Evolutionary conservation across 2,113 vertebrate genomes (phyloP), one percentile per base, ranked within the genome.

Genomic region (Bubo scandiacus): DNA sequence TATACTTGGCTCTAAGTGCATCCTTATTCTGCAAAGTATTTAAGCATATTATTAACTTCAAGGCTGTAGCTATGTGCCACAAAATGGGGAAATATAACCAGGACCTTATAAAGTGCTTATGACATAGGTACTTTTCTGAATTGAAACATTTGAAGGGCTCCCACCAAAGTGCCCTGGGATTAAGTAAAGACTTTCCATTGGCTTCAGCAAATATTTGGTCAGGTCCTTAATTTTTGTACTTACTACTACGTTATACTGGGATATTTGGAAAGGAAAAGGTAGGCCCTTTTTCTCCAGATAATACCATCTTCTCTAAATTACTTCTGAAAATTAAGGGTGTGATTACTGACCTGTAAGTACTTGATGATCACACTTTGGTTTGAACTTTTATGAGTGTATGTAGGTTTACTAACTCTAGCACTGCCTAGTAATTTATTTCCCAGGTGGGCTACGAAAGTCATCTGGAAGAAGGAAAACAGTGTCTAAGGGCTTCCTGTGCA

Each of bases 401-500:
- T 59, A 90, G 45, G 18, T 84, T 95, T 96, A 82, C n/a, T 85
- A 85, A 93, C 91, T 96, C 77, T 54, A 86, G 71, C 47, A 47
- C 54, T 94, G 81, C 90, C 83, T 62, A 66, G 75, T 83, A 90
- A 94, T 94, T 96, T 86, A 93, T 96, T 97, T 94, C 94, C 90
- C 93, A 90, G 66, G 40, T 86, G 92, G 73, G 57, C 79, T 68
- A 67, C 0, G 1, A 93, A 97, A 96, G 81, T 81, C 57, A 88
- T 81, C 78, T 96, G 93, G 80, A 96, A 94, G 84, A 94, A 93
- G 68, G 63, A 71, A 92, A 90, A 40, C 49, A 71, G 47, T 61
- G 74, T 96, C 79, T 84, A 45, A 90, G 62, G 75, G 45, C 57
- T 95, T 92, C 49, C 93, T 92, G 83, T 87, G 43, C 59, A 94